Evolutionary conservation across 1,140 invertebrate species (phyloP), one percentile per base, ranked within the genome.

Genomic region (Heliconius eleuchia): DNA sequence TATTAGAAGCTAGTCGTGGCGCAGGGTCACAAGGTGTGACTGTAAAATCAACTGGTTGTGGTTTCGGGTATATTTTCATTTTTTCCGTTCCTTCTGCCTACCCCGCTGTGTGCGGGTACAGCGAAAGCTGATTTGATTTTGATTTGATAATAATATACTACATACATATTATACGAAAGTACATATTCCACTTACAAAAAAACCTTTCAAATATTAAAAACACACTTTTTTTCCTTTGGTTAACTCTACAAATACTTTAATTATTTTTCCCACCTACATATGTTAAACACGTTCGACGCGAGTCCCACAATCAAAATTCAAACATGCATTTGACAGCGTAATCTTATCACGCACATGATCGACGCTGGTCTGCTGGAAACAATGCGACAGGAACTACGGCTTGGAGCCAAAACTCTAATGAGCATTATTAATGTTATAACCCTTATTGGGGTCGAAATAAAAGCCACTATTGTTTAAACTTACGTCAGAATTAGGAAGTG

Each of bases 341-440:
- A 70, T 73, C 72, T 84, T 89, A 90, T 91, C 89, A 79, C 60
- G 81, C 72, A 81, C 84, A 88, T 83, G 86, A 92, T 92, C 91
- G 77, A 76, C 55, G 79, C 80, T 80, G 81, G 80, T 86, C 83
- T 85, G 83, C 85, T 77, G 74, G 80, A 87, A 87, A 92, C 90
- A 93, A 93, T 89, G 77, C 73, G 77, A 86, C 90, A 91, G 91
- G 91, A 93, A 91, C 85, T 88, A 89, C 86, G 91, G 83, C 89
- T 76, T 82, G 84, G 78, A 82, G 73, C 76, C 85, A 50, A 84
- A 84, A 84, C 76, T 80, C 80, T 74, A 57, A 39, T 73, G n/a
- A 83, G 73, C 72, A 70, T 73, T 18, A 74, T 34, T 55, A 78
- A 71, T 52, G 79, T 81, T 78, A 74, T 83, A 57, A 83, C 46